Base-by-base conservation (phyloP, 2,113 vertebrate species). In the Periophthalmus modestus region DNA sequence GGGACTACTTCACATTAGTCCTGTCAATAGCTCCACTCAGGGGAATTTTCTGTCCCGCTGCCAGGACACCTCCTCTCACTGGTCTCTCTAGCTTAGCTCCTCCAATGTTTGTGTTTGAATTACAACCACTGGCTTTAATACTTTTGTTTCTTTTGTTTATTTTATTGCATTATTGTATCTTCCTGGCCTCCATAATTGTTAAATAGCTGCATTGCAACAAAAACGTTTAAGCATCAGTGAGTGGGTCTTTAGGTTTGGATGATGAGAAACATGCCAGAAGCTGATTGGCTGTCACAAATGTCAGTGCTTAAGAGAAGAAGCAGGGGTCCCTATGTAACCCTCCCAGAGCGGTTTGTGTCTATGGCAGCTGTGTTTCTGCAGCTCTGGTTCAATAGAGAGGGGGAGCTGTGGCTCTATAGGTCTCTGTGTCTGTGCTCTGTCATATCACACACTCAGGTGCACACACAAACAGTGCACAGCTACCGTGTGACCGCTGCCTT, bases 1-100 rank as follows among this genome's bases (percentile, higher is more conserved):
- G 71, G 68, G 78, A 79, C 82, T 88, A 75, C 88, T 90, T 91
- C 81, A 92, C 91, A 89, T 91, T 88, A 89, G 91, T 83, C 83
- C 91, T 86, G 89, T 89, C 89, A 67, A 92, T 89, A 74, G 80
- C 77, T 72, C 70, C 46, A 73, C 88, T 90, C 87, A n/a, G 70
- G 90, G 90, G 90, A 91, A 78, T 84, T 74, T 82, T 80, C 71
- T 75, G 80, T 82, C 83, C 77, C 61, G 79, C 69, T 50, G 67
- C 70, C 66, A 28, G 73, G 71, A 63, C 77, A 43, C 72, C 59
- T 77, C 73, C 68, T 77, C 59, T 75, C 62, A 65, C 76, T n/a
- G 65, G 80, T 65, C 75, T 82, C 74, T 81, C 73, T 66, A 76
- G 50, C 65, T 68, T n/a, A 28, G 23, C 28, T 70, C 65, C 67